These are phyloP conservation scores for Eubucco bourcierii DNA, from an alignment of 2,113 vertebrate species.

Conservation along the genomic window DNA sequence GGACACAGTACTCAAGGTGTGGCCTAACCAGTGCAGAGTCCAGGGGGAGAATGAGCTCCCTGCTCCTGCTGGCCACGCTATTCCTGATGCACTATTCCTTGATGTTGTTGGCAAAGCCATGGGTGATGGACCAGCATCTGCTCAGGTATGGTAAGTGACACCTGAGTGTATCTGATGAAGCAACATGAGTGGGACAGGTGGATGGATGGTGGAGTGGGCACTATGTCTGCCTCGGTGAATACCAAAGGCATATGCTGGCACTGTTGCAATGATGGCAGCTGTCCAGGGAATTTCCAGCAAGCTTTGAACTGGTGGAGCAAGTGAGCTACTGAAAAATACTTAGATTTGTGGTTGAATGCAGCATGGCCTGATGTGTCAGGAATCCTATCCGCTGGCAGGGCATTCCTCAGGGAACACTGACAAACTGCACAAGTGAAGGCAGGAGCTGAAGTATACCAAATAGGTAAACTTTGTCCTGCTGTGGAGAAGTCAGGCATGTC, in stretches of 20 bases:
- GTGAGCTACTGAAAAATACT: neutral
- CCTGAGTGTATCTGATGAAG: fast-evolving
- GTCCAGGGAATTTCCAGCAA: neutral
- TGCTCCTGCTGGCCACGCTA: too few relatives aligned
- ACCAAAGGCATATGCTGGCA: neutral
- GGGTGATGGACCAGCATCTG: neutral
- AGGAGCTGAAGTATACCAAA: neutral
- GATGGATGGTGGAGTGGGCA: fast-evolving
- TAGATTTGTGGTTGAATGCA: neutral
- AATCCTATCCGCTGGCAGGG: neutral
- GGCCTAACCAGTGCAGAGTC: too few relatives aligned
- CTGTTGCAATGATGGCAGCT: neutral
- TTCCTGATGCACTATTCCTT: too few relatives aligned
- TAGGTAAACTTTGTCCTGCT: neutral
- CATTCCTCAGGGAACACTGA: neutral
- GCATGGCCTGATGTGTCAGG: neutral
- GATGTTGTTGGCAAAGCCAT: neutral
- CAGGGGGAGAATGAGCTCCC: too few relatives aligned
- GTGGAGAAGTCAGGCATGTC: neutral
- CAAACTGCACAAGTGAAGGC: neutral
- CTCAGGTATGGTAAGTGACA: fast-evolving
- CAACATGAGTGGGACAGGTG: fast-evolving
- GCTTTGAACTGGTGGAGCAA: neutral
- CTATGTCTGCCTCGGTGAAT: fast-evolving
- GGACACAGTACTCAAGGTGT: too few relatives aligned